phyloP scores from a whole-genome alignment of 1,140 invertebrate genomes.

The Drosophila ambigua region DNA sequence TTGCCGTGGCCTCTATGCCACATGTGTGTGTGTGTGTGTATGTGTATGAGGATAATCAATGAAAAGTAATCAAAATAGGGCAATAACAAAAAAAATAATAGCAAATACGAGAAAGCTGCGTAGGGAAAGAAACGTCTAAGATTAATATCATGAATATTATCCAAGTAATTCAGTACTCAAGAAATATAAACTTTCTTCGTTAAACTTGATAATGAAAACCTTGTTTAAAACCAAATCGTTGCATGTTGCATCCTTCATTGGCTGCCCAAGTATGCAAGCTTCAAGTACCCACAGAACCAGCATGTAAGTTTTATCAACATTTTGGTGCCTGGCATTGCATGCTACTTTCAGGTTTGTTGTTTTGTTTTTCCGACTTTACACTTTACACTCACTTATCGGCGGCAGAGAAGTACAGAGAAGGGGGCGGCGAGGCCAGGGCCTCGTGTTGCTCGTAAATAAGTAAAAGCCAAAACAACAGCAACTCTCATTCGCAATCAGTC shows the following conservation, averaged over 20 bases:
- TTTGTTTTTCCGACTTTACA: background rate
- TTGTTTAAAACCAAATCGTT: too few species aligned
- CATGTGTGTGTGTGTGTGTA: too few species aligned
- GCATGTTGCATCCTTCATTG: slow-evolving; percentile 17
- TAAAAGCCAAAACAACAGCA: slow-evolving; percentile 12
- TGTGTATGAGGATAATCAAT: slow-evolving; percentile 34
- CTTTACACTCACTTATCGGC: slow-evolving; percentile 40
- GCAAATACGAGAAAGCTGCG: slow-evolving; percentile 22
- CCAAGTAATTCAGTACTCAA: too few species aligned
- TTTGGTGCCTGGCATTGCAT: slow-evolving; percentile 34
- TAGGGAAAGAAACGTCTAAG: background rate
- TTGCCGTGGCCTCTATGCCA: too few species aligned
- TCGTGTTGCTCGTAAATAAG: slow-evolving; percentile 47
- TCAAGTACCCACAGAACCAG: background rate
- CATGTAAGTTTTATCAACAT: slow-evolving; percentile 7
- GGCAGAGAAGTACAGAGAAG: background rate
- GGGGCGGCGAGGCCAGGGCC: slow-evolving; percentile 8
- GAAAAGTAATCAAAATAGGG: slow-evolving; percentile 63
- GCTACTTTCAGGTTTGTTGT: slow-evolving; percentile 14
- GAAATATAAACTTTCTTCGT: too few species aligned
- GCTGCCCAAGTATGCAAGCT: slow-evolving; percentile 12
- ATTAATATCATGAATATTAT: too few species aligned
- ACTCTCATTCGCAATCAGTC: slow-evolving; percentile 44
- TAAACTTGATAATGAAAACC: too few species aligned
- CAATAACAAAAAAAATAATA: slow-evolving; percentile 47